These are phyloP conservation scores for Grapholita molesta DNA, from an alignment of 1,140 invertebrate genomes.

Conservation along the genomic window DNA sequence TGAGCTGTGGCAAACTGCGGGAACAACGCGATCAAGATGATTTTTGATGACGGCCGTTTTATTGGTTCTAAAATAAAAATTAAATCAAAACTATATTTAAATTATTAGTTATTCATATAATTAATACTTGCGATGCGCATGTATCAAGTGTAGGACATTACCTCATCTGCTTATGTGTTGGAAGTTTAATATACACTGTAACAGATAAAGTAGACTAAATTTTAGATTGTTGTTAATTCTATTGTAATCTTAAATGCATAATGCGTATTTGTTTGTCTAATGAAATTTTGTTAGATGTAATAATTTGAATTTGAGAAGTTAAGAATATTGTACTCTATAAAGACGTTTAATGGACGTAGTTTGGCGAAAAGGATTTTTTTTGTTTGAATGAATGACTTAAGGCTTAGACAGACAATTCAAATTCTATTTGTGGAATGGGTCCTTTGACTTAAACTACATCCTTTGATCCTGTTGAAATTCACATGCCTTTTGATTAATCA, in stretches of 20 bases:
- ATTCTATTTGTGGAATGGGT: too few relatives aligned
- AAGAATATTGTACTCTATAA: constrained; percentile 17
- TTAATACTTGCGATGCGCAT: background rate
- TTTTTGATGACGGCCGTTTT: too few relatives aligned
- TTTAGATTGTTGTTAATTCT: constrained; percentile 15
- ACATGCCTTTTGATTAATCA: constrained; percentile 1
- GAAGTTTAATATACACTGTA: background rate
- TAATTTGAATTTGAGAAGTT: constrained; percentile 9
- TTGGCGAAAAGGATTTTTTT: too few relatives aligned
- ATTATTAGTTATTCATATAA: background rate
- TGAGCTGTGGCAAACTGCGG: too few relatives aligned
- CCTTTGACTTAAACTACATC: too few relatives aligned
- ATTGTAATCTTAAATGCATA: constrained; percentile 3
- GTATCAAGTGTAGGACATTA: background rate
- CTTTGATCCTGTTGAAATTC: constrained; percentile 15
- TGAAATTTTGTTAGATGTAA: background rate
- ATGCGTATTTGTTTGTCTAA: constrained; percentile 11
- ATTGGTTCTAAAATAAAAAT: too few relatives aligned
- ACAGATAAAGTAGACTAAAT: constrained; percentile 8
- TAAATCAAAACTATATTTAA: background rate
- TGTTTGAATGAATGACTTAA: too few relatives aligned
- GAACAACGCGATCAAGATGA: too few relatives aligned
- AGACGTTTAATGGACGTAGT: too few relatives aligned
- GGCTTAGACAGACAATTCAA: too few relatives aligned
- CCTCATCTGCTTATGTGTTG: constrained; percentile 7